Conservation (phyloP, 2,113 vertebrate species). For the Daboia siamensis region DNA sequence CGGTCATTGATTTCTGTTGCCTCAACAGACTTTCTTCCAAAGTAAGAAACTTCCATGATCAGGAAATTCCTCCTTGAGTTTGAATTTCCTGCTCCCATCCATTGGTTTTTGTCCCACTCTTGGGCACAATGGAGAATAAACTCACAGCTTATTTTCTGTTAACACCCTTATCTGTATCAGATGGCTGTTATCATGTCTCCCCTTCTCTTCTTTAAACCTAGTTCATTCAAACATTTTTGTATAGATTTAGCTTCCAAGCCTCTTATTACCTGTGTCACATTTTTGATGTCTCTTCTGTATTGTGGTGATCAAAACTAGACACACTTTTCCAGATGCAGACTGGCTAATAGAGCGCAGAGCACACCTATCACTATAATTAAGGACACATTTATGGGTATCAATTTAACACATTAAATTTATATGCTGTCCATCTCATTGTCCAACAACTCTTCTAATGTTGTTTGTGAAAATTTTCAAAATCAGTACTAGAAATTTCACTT, state of each 20-base stretch:
- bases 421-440: background rate
- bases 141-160: background rate
- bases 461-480: background rate
- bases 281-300: background rate
- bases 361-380: background rate
- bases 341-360: background rate
- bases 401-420: background rate
- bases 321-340: background rate
- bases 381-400: background rate
- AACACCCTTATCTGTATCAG: background rate
- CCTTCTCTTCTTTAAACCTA: background rate
- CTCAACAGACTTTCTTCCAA: background rate
- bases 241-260: background rate
- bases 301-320: background rate
- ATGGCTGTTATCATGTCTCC: background rate
- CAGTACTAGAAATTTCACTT: background rate
- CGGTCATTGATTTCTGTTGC: background rate
- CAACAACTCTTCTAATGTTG: background rate
- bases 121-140: background rate
- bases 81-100: background rate
- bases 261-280: background rate
- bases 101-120: background rate
- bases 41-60: background rate
- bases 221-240: background rate
- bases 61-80: background rate